Evolutionary conservation across 1,140 invertebrate species (phyloP), one percentile per base, ranked within the genome.

Genomic region (Piezodorus guildinii): DNA sequence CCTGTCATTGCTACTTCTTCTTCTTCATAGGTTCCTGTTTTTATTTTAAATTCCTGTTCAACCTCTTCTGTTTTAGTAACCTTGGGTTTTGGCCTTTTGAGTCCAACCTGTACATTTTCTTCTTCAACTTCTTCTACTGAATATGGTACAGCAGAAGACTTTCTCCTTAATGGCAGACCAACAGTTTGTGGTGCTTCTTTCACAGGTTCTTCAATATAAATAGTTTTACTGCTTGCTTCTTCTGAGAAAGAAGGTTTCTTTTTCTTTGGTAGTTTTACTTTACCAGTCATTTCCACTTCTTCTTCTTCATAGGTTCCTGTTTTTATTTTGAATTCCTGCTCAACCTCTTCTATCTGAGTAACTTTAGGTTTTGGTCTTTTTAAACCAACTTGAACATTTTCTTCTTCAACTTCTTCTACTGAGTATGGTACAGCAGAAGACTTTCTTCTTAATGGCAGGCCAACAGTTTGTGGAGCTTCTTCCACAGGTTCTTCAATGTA

Each of bases 31-130:
- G 85, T 85, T 74, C 89, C 85, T 54, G 89, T 74, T 27, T 86
- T 85, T 68, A 91, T 90, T 72, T 85, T 89, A 72, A 90, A 90
- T 75, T 90, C 87, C 76, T 90, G 87, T 72, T 90, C 87, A 9
- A 90, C 85, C 70, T 90, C 86, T 76, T 90, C 87, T 74, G 88
- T 87, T 78, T 52, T 80, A 77, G 67, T 79, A 73, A 68, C 79
- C 80, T 66, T 66, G 8, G 65, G 61, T 2, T 23, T 30, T 30
- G 46, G 45, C 12, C 46, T 25, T 64, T 78, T 74, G 74, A 82
- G 84, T 71, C 80, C 67, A 17, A 71, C 56, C 60, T 70, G 63
- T 30, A 72, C 65, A 81, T 56, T 81, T 63, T 73, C 71, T 66
- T 72, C 69, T 66, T 63, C 66, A 25, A 65, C 59, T 62, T 71